These are phyloP conservation scores for Cataglyphis rosenhaueri DNA, from an alignment of 2,888 invertebrate genomes.

Conservation along the genomic window DNA sequence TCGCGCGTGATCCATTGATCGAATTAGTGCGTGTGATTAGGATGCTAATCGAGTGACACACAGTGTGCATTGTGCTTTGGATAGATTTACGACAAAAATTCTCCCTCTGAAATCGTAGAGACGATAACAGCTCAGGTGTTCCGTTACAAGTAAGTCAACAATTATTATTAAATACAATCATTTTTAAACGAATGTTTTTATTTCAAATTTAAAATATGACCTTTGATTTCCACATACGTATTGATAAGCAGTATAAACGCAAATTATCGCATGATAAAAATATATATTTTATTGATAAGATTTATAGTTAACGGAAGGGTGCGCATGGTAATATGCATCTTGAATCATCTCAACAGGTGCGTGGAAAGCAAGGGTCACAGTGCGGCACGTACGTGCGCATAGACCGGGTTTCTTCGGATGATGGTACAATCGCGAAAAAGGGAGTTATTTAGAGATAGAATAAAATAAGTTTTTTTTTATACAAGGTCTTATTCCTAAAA, in stretches of 20 bases:
- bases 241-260: neutral
- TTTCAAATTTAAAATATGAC: neutral
- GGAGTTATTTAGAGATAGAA: neutral
- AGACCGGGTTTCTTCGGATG: neutral
- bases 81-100: constrained; percentile 82
- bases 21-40: neutral
- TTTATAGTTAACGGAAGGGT: neutral
- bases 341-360: neutral
- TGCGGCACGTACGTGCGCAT: neutral
- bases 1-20: neutral
- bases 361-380: neutral
- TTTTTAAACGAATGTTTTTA: neutral
- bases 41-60: constrained; percentile 70
- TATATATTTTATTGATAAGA: neutral
- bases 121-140: constrained; percentile 83
- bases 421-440: neutral
- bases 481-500: neutral
- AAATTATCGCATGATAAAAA: neutral
- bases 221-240: neutral
- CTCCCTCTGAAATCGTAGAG: constrained; percentile 79
- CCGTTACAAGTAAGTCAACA: constrained; percentile 83
- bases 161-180: neutral
- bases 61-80: constrained; percentile 80
- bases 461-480: neutral
- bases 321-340: neutral